phyloP scores from a whole-genome alignment of 2,797 vertebrate species.

The Cyclopterus lumpus region DNA sequence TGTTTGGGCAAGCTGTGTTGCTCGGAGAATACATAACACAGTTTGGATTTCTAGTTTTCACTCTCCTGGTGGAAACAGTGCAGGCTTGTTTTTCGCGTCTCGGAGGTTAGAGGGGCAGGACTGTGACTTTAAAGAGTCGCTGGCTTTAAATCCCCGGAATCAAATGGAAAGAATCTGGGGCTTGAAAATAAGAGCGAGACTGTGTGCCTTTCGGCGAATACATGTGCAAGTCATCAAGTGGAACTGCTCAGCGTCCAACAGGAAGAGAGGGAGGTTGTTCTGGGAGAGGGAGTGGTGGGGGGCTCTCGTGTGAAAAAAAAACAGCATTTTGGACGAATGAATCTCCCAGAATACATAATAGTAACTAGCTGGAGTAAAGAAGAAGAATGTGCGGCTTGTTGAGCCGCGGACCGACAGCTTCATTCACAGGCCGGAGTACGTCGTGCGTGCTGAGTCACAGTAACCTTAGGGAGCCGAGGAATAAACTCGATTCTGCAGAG shows the following conservation, averaged over 20 bases:
- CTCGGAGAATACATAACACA: conserved; percentile 8
- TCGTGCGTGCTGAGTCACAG: conserved; percentile 39
- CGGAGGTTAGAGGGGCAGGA: neutral
- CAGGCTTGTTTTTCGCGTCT: conserved; percentile 7
- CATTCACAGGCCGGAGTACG: neutral
- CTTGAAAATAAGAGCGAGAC: conserved; percentile 7
- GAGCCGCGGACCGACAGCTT: too few relatives aligned
- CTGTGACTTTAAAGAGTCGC: neutral
- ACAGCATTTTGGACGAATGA: neutral
- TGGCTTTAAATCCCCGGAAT: conserved; percentile 16
- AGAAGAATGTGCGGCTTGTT: neutral
- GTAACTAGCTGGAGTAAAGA: neutral
- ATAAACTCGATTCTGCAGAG: conserved; percentile 22
- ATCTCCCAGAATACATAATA: neutral
- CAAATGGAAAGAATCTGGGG: conserved; percentile 1
- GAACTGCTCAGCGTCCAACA: conserved; percentile 1
- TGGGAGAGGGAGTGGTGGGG: neutral
- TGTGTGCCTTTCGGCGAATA: conserved; percentile 24
- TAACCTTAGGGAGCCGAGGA: conserved; percentile 38
- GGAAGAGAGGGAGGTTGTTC: conserved; percentile 6
- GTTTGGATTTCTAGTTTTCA: neutral
- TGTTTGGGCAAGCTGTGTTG: neutral
- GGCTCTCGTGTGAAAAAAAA: neutral
- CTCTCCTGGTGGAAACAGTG: neutral
- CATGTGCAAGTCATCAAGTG: conserved; percentile 28